Conservation (phyloP, 2,113 vertebrate genomes). For the Speoplatyrhinus poulsoni region DNA sequence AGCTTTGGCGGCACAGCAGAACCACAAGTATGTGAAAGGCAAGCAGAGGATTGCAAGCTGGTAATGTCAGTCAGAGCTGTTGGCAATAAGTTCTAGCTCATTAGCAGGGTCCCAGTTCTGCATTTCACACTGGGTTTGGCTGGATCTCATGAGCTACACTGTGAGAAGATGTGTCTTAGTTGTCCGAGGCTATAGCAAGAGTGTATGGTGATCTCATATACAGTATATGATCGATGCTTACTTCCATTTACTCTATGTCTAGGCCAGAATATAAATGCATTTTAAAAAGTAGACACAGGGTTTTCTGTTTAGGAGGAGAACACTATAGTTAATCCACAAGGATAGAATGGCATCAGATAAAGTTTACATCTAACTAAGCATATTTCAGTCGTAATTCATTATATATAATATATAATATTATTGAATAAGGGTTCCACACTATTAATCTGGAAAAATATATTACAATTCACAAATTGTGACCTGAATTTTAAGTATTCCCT, state of each 20-base stretch:
- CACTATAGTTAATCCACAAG: slow-evolving; percentile 38
- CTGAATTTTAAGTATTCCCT: too few relatives aligned
- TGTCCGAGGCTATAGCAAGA: slow-evolving; percentile 6
- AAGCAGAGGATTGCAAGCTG: slow-evolving; percentile 49
- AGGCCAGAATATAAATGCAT: slow-evolving; percentile 49
- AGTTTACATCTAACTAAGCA: slow-evolving; percentile 39
- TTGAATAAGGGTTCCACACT: too few relatives aligned
- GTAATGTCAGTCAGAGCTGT: slow-evolving; percentile 57
- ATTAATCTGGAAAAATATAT: too few relatives aligned
- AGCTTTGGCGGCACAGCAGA: slow-evolving; percentile 51
- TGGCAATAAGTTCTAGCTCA: slow-evolving; percentile 47
- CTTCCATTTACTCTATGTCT: slow-evolving; percentile 50
- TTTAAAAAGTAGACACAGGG: slow-evolving; percentile 39
- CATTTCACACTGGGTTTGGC: slow-evolving; percentile 39
- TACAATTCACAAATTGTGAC: too few relatives aligned
- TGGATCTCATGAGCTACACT: slow-evolving; percentile 27
- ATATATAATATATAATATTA: neutral
- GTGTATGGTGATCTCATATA: slow-evolving; percentile 56
- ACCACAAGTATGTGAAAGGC: slow-evolving; percentile 70
- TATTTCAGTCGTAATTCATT: slow-evolving; percentile 28
- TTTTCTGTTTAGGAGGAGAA: slow-evolving; percentile 54
- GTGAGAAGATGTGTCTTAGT: slow-evolving; percentile 18
- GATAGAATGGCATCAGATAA: slow-evolving; percentile 49
- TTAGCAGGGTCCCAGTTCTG: slow-evolving; percentile 46
- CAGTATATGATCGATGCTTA: slow-evolving; percentile 58